Percentiles rank a stretch among this genome's conserved stretches.
Conservation (phyloP, 2,113 vertebrate genomes). For the Scatophagus argus region DNA sequence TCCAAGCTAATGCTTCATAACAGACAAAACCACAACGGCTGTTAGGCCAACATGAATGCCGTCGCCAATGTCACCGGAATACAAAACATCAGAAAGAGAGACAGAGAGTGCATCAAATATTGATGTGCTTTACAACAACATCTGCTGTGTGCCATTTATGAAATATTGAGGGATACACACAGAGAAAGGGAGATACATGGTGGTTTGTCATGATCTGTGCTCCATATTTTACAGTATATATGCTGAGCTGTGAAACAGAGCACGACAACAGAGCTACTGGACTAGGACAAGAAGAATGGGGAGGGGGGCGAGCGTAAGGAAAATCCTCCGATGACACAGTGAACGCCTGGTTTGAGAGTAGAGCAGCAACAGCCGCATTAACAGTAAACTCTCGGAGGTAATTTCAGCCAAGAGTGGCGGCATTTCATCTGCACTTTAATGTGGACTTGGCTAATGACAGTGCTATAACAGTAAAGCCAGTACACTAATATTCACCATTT, state of each 20-base stretch:
- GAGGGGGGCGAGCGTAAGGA: not conserved
- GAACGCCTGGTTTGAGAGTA: not conserved
- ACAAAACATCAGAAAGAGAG: constrained; percentile 67
- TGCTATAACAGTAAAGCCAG: constrained; percentile 6
- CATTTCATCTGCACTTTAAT: constrained; percentile 46
- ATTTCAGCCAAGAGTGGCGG: constrained; percentile 33
- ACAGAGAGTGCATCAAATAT: constrained; percentile 73
- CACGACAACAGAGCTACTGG: constrained; percentile 27
- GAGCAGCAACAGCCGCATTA: constrained; percentile 15
- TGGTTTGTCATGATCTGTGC: constrained; percentile 62
- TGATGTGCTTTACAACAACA: constrained; percentile 75
- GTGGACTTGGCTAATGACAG: constrained; percentile 36
- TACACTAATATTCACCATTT: no score
- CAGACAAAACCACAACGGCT: constrained; percentile 48
- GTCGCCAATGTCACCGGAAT: constrained; percentile 56
- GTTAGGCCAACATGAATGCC: constrained; percentile 45
- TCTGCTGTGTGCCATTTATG: constrained; percentile 70
- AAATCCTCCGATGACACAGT: constrained; percentile 45
- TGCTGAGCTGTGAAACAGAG: constrained; percentile 58
- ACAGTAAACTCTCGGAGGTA: constrained; percentile 32
- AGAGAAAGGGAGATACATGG: constrained; percentile 34
- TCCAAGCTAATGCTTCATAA: constrained; percentile 58
- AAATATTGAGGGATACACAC: constrained; percentile 76
- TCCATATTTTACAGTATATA: constrained; percentile 58
- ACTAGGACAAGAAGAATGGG: not conserved